Conservation (phyloP, 2,888 invertebrate species). For the Lymantria monacha region DNA sequence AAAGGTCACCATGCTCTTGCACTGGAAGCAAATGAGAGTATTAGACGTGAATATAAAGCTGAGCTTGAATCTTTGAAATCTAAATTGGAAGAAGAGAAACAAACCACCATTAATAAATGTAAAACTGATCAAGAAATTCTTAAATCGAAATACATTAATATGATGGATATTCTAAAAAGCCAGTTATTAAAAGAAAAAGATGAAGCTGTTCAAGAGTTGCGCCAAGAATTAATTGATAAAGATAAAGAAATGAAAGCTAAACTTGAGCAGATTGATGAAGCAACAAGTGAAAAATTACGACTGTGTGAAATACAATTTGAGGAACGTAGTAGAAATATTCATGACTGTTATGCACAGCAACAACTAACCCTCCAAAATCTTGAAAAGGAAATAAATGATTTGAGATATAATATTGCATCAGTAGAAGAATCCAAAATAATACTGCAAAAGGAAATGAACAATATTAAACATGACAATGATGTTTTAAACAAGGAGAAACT, state of each 20-base stretch:
- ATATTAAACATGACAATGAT: slow-evolving; percentile 55
- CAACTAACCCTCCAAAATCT: slow-evolving; percentile 55
- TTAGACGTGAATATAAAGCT: slow-evolving; percentile 71
- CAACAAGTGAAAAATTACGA: slow-evolving; percentile 66
- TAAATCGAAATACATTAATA: slow-evolving; percentile 55
- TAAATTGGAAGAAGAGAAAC: slow-evolving; percentile 75
- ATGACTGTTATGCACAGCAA: slow-evolving; percentile 62
- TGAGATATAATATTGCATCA: slow-evolving; percentile 52
- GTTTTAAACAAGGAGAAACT: slow-evolving; percentile 48
- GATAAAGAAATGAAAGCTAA: slow-evolving; percentile 73
- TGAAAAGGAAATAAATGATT: slow-evolving; percentile 60
- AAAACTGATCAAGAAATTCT: slow-evolving; percentile 65
- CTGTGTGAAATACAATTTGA: slow-evolving; percentile 77
- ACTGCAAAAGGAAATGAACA: slow-evolving; percentile 55
- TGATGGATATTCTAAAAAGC: slow-evolving; percentile 58
- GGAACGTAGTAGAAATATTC: slow-evolving; percentile 61
- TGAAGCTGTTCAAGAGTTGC: slow-evolving; percentile 58
- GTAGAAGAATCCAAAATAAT: slow-evolving; percentile 55
- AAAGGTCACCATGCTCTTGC: slow-evolving; percentile 77
- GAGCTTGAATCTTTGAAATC: slow-evolving; percentile 69
- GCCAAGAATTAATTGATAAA: slow-evolving; percentile 55
- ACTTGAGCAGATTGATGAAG: slow-evolving; percentile 72
- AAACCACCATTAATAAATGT: slow-evolving; percentile 54
- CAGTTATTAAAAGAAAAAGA: slow-evolving; percentile 63
- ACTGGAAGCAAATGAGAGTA: slow-evolving; percentile 77